Base-by-base conservation (phyloP, 2,113 vertebrate species). In the Spea multiplicata region DNA sequence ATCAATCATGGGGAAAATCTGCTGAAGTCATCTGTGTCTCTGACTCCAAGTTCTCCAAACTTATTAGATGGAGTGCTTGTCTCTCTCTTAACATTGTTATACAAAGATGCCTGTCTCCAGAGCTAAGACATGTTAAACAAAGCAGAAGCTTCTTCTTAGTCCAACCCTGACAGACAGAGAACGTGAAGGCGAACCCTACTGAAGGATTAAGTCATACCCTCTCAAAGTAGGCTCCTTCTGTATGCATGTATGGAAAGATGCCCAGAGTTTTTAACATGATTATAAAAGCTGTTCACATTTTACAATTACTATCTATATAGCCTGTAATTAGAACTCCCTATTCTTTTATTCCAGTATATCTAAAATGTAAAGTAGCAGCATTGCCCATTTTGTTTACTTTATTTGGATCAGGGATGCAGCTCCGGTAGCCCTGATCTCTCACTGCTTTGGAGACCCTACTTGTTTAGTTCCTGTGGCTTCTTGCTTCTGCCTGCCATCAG, bases 1-100 rank as follows among this genome's bases (percentile, higher is more conserved):
- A 80, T 74, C 64, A 59, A 74, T 80, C 71, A 80, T 80, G 64
- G 50, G 47, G 78, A 44, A 73, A 74, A 80, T 80, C 78, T 80
- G 44, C 62, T 68, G 71, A 49, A 61, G 73, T 61, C 78, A 80
- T 80, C 71, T 79, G 71, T 44, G 78, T 74, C 78, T 73, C 71
- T 68, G 65, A 61, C 71, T 73, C 16, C 64, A 62, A 68, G 71
- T 73, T 57, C 78, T 74, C 52, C 48, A 9, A 59, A 67, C 47
- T 67, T 67, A 80, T 68, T 80, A 80, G 46, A 68, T 46, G 71
- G 50, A 71, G 47, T 46, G 52, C 64, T 64, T 61, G 78, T 80
- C 78, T 80, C 71, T 74, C 65, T 67, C 64, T 47, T 80, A 80
- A 80, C 71, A 50, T 74, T 71, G 74, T 80, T 80, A 80, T 65